phyloP scores from a whole-genome alignment of 2,797 vertebrate genomes.

The Darevskia nairensis region DNA sequence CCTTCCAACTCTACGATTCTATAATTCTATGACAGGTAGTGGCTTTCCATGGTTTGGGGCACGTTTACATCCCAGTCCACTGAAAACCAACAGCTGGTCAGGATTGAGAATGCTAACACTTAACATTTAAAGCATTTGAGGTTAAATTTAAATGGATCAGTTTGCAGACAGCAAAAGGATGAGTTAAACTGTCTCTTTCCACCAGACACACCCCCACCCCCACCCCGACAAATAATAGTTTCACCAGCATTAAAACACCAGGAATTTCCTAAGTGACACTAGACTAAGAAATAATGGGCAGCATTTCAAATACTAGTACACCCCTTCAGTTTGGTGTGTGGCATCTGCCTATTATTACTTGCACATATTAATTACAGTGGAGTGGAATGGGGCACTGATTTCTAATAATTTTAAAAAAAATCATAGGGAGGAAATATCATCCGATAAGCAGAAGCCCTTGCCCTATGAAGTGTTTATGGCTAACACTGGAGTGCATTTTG shows the following conservation, averaged over 20 bases:
- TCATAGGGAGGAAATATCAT: slow-evolving; percentile 53
- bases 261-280: slow-evolving; percentile 72
- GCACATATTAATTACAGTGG: slow-evolving; percentile 63
- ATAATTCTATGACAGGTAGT: neutral
- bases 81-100: slow-evolving; percentile 61
- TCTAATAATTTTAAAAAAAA: slow-evolving; percentile 66
- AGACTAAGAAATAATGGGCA: slow-evolving; percentile 70
- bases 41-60: neutral
- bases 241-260: slow-evolving; percentile 75
- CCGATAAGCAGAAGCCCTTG: slow-evolving; percentile 43
- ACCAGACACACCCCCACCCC: neutral
- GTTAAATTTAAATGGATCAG: slow-evolving; percentile 77
- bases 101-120: slow-evolving; percentile 73
- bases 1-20: no score
- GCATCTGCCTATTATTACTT: slow-evolving; percentile 63
- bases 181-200: slow-evolving; percentile 76
- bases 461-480: slow-evolving; percentile 35
- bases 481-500: slow-evolving; percentile 47
- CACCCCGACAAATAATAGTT: slow-evolving; percentile 76
- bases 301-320: slow-evolving; percentile 67
- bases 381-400: slow-evolving; percentile 58
- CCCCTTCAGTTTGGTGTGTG: slow-evolving; percentile 64
- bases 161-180: slow-evolving; percentile 77
- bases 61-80: neutral
- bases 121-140: slow-evolving; percentile 75